Conservation (phyloP, 2,113 vertebrate genomes). For the Hiodon tergisus region DNA sequence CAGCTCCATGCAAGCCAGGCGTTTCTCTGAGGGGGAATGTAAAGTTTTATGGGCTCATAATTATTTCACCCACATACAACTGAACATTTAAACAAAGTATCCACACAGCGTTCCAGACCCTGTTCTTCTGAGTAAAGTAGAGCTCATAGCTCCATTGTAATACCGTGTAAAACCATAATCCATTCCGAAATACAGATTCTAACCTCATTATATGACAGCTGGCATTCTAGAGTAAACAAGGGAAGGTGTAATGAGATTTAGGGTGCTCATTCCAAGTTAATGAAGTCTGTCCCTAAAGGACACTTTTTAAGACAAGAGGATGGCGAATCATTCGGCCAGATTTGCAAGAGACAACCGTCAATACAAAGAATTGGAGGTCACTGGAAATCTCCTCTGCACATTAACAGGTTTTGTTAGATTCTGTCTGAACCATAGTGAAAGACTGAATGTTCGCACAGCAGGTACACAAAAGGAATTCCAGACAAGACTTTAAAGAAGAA, state of each 20-base stretch:
- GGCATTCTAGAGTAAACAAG: conserved; percentile 13
- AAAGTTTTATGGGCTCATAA: conserved; percentile 14
- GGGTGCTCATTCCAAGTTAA: conserved; percentile 20
- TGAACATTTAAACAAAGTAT: conserved; percentile 8
- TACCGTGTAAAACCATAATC: conserved; percentile 11
- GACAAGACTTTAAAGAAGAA: not conserved
- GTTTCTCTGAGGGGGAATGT: conserved; percentile 3
- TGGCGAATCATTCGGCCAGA: not conserved
- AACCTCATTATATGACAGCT: conserved; percentile 22
- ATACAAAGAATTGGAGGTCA: conserved; percentile 1
- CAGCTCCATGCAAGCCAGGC: conserved; percentile 4
- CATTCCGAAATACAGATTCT: conserved; percentile 23
- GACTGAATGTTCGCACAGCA: not conserved
- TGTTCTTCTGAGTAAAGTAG: not conserved
- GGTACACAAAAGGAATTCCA: not conserved
- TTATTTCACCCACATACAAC: conserved; percentile 15
- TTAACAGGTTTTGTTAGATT: not conserved
- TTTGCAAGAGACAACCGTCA: conserved; percentile 1
- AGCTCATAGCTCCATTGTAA: not conserved
- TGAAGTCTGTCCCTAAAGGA: conserved; percentile 14
- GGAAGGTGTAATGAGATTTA: conserved; percentile 18
- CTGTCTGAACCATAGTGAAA: not conserved
- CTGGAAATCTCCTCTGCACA: not conserved
- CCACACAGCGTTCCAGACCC: not conserved
- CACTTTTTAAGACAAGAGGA: conserved; percentile 2